Evolutionary conservation across 2,113 vertebrate species (phyloP).

Genomic region (Toxotes chatareus): DNA sequence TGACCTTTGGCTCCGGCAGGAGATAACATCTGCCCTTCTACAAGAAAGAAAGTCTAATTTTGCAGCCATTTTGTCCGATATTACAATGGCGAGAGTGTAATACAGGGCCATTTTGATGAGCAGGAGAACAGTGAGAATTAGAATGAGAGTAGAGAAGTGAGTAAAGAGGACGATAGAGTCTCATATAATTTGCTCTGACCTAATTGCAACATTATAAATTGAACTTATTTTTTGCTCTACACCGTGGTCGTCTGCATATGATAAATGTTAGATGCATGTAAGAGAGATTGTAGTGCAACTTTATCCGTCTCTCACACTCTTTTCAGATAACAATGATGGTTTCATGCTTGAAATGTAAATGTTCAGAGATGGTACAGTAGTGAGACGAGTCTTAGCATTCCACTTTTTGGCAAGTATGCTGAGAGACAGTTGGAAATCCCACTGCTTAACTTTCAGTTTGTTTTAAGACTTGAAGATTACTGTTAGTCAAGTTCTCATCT

Average conservation of each 20-base stretch:
- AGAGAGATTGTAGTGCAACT: constrained; percentile 3
- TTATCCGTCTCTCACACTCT: constrained; percentile 2
- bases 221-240: constrained; percentile 37
- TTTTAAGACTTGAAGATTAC: constrained; percentile 58
- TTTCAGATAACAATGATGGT: background rate
- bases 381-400: constrained; percentile 21
- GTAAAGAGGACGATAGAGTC: constrained; percentile 46
- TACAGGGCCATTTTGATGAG: constrained; percentile 68
- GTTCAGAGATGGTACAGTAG: constrained; percentile 21
- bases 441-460: constrained; percentile 47
- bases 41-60: constrained; percentile 74
- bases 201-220: constrained; percentile 68
- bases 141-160: constrained; percentile 48
- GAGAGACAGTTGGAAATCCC: constrained; percentile 58
- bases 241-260: constrained; percentile 25
- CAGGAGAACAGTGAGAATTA: constrained; percentile 57
- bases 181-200: constrained; percentile 63
- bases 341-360: constrained; percentile 31
- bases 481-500: constrained; percentile 55
- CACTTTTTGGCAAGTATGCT: constrained; percentile 25
- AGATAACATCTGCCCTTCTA: constrained; percentile 74
- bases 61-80: constrained; percentile 76
- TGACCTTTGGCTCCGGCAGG: constrained; percentile 74
- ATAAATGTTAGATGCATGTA: constrained; percentile 23
- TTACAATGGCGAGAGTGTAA: constrained; percentile 67